phyloP scores from a whole-genome alignment of 2,888 invertebrate species.

The Hetaerina titia region DNA sequence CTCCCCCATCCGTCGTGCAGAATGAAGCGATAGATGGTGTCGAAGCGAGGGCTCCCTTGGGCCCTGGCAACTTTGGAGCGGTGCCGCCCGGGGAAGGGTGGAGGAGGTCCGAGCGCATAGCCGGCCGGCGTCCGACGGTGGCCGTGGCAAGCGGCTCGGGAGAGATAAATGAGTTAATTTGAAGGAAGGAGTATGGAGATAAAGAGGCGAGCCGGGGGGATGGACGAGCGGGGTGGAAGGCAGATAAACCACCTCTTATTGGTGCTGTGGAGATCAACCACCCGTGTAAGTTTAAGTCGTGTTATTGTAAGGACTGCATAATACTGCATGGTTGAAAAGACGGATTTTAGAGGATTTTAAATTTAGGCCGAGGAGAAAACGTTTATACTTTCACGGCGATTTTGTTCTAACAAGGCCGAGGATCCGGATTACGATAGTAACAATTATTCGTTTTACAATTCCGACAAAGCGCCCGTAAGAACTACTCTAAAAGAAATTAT shows the following conservation, averaged over 20 bases:
- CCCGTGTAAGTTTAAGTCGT: too few relatives aligned
- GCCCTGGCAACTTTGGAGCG: background rate
- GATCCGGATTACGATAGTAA: too few relatives aligned
- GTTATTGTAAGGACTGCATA: too few relatives aligned
- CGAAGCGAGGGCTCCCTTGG: background rate
- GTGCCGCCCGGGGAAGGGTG: background rate
- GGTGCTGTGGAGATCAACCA: too few relatives aligned
- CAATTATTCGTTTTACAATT: too few relatives aligned
- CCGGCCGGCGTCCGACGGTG: background rate
- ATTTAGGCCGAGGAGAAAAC: too few relatives aligned
- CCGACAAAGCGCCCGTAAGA: too few relatives aligned
- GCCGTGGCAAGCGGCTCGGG: background rate
- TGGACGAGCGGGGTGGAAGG: background rate
- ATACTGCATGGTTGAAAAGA: too few relatives aligned
- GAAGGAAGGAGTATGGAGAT: background rate
- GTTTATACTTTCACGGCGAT: too few relatives aligned
- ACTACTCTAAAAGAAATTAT: too few relatives aligned
- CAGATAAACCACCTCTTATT: background rate
- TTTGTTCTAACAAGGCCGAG: too few relatives aligned
- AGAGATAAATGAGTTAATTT: constrained; percentile 39
- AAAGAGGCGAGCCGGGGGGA: background rate
- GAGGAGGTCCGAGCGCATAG: background rate
- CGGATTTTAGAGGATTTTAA: too few relatives aligned
- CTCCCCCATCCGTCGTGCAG: constrained; percentile 25
- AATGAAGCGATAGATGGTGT: constrained; percentile 49